phyloP scores from a whole-genome alignment of 2,797 vertebrate genomes.

The Falco biarmicus region DNA sequence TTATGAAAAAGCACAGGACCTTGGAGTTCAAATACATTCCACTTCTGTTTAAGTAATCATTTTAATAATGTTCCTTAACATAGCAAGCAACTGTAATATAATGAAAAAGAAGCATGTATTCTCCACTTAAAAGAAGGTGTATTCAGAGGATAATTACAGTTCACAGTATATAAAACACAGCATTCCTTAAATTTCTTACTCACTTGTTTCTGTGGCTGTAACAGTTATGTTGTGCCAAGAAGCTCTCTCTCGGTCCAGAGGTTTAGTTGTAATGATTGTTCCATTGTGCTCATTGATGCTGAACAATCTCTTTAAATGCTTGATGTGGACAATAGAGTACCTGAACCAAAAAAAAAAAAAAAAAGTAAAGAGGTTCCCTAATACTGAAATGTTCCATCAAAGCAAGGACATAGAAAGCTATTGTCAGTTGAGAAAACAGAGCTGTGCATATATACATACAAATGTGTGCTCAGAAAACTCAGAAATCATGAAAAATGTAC shows the following conservation, averaged over 20 bases:
- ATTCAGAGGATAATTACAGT: slow-evolving; percentile 39
- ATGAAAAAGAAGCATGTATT: slow-evolving; percentile 17
- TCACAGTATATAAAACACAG: not conserved
- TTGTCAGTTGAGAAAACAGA: slow-evolving; percentile 24
- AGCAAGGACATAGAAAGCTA: not conserved
- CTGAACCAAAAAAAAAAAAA: slow-evolving; percentile 70
- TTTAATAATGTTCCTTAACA: slow-evolving; percentile 52
- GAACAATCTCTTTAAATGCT: slow-evolving; percentile 78
- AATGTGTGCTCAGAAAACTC: not conserved
- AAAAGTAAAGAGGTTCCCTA: not conserved
- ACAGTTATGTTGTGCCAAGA: slow-evolving; percentile 92
- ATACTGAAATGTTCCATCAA: slow-evolving; percentile 2
- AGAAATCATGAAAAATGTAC: slow-evolving; percentile 33
- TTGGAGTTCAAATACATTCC: slow-evolving; percentile 33
- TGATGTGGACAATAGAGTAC: slow-evolving; percentile 84
- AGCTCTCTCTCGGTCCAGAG: slow-evolving; percentile 87
- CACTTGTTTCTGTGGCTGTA: slow-evolving; percentile 88
- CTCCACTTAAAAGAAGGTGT: slow-evolving; percentile 1
- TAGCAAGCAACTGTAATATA: slow-evolving; percentile 14
- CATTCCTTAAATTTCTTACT: slow-evolving; percentile 60
- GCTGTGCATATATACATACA: slow-evolving; percentile 4
- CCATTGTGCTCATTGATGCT: slow-evolving; percentile 87
- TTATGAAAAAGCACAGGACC: slow-evolving; percentile 34
- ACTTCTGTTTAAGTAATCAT: slow-evolving; percentile 11
- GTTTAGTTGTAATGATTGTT: slow-evolving; percentile 80